Evolutionary conservation across 1,140 invertebrate species (phyloP).

Genomic region (Myzus persicae): DNA sequence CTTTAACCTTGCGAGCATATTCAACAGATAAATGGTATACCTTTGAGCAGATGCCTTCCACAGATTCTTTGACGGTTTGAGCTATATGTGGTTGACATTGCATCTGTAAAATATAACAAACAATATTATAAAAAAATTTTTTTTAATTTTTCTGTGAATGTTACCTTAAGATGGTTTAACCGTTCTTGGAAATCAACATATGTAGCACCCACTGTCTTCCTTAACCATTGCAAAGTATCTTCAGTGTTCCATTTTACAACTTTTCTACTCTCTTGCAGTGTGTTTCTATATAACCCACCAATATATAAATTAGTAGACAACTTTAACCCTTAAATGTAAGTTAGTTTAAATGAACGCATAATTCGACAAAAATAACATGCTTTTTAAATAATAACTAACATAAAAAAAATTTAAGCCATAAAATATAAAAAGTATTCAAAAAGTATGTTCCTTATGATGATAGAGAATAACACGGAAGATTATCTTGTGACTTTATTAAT

Average conservation of each 20-base stretch:
- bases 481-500: not conserved
- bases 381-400: not conserved
- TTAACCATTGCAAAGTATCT: constrained; percentile 94
- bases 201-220: constrained; percentile 91
- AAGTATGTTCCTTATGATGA: too few species aligned
- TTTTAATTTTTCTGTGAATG: not conserved
- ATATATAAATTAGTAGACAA: not conserved
- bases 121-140: constrained; percentile 1
- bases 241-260: constrained; percentile 99
- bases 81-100: constrained; percentile 95
- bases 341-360: not conserved
- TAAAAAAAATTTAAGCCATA: not conserved
- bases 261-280: constrained; percentile 92
- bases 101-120: constrained; percentile 68
- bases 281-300: constrained; percentile 69
- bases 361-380: not conserved
- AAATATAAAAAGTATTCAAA: not conserved
- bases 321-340: not conserved
- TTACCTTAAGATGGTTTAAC: constrained; percentile 74
- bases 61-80: constrained; percentile 91
- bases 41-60: constrained; percentile 94
- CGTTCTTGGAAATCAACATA: constrained; percentile 95
- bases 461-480: too few species aligned
- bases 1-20: constrained; percentile 88
- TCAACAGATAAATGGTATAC: constrained; percentile 92